These are phyloP conservation scores for Capitella teleta DNA, from an alignment of 1,140 invertebrate genomes.

Conservation along the genomic window DNA sequence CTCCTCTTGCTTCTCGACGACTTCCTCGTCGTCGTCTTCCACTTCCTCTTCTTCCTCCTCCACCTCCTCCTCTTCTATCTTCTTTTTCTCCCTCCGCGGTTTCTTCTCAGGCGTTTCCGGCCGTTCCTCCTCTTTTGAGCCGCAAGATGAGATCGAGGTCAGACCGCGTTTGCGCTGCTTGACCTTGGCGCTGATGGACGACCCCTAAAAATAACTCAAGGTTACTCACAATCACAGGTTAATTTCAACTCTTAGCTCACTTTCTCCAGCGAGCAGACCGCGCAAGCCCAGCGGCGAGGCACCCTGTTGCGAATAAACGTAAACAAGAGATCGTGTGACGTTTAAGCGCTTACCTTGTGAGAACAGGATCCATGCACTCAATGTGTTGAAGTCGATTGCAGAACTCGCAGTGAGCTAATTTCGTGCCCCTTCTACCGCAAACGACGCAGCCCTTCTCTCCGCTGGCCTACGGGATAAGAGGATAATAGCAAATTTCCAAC, in stretches of 20 bases:
- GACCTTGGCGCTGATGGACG: no score
- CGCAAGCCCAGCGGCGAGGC: not conserved
- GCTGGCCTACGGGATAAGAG: slow-evolving; percentile 27
- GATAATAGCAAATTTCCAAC: not conserved
- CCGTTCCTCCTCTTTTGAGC: slow-evolving; percentile 10
- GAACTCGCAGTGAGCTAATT: slow-evolving; percentile 63
- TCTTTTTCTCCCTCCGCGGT: slow-evolving; percentile 17
- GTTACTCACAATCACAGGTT: not conserved
- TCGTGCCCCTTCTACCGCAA: slow-evolving; percentile 67
- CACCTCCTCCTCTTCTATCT: slow-evolving; percentile 15
- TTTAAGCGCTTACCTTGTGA: slow-evolving; percentile 50
- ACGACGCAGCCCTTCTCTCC: slow-evolving; percentile 55
- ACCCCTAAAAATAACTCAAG: no score
- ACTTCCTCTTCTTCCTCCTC: slow-evolving; percentile 15
- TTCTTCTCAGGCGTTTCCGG: slow-evolving; percentile 10
- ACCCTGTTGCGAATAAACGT: not conserved
- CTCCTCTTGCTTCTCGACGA: slow-evolving; percentile 16
- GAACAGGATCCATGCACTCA: slow-evolving; percentile 78
- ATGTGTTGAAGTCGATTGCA: slow-evolving; percentile 85
- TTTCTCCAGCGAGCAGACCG: not conserved
- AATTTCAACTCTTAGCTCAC: not conserved
- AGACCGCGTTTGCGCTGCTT: slow-evolving; percentile 9
- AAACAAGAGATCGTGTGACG: not conserved
- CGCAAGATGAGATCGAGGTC: not conserved
- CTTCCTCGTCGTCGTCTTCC: slow-evolving; percentile 3